Percentiles rank a stretch among this genome's conserved stretches.
Evolutionary conservation across 2,797 vertebrate genomes (phyloP).

Genomic region (Neosalanx taihuensis): DNA sequence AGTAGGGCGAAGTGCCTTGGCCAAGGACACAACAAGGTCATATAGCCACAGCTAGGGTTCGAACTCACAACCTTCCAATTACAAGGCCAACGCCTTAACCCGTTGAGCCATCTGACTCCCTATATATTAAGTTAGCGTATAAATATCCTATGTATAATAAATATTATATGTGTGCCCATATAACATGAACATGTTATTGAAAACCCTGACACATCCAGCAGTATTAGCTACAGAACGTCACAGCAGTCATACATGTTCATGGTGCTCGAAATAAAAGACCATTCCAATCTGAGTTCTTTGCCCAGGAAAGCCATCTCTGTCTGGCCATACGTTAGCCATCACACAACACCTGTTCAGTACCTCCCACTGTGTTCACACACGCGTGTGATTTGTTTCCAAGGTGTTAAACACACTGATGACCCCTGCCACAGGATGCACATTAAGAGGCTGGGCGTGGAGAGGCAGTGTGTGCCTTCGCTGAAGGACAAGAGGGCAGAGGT

Average conservation of each 20-base stretch:
- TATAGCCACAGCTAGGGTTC: too few relatives aligned
- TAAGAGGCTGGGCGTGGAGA: conserved; percentile 35
- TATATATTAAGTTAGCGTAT: too few relatives aligned
- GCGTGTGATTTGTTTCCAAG: conserved; percentile 44
- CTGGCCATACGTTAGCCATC: background rate
- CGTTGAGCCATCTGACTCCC: too few relatives aligned
- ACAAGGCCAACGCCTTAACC: too few relatives aligned
- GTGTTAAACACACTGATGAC: conserved; percentile 53
- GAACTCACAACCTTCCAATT: background rate
- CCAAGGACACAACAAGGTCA: too few relatives aligned
- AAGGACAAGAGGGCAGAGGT: conserved; percentile 30
- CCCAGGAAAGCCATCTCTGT: background rate
- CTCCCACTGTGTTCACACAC: conserved; percentile 26
- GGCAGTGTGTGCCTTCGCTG: conserved; percentile 1
- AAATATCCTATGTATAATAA: background rate
- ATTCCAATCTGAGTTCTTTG: background rate
- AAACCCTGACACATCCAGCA: background rate
- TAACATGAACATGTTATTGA: background rate
- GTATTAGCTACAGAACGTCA: too few relatives aligned
- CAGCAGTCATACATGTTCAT: background rate
- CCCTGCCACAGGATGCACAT: conserved; percentile 56
- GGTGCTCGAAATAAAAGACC: background rate
- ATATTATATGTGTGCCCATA: background rate
- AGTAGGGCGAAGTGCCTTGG: too few relatives aligned
- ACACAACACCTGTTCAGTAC: background rate